Conservation (phyloP, 2,797 vertebrate genomes). For the Neostethus bicornis region DNA sequence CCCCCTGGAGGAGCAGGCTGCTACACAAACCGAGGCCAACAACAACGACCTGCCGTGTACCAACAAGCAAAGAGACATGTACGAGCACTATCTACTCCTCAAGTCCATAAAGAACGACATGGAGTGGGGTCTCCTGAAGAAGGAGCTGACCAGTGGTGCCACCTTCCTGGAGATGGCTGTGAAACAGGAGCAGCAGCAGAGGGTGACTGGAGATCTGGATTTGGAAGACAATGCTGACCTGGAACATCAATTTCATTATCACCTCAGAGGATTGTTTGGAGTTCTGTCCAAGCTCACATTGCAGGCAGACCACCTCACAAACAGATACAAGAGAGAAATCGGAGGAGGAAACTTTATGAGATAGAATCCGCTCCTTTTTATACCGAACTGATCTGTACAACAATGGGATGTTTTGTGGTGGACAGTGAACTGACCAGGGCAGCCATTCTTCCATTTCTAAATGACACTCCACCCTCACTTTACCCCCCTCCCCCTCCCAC, state of each 20-base stretch:
- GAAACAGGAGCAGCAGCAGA: constrained; percentile 75
- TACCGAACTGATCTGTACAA: constrained; percentile 42
- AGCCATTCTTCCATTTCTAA: constrained; percentile 44
- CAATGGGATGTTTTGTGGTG: constrained; percentile 48
- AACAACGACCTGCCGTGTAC: constrained; percentile 53
- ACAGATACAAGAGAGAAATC: constrained; percentile 83
- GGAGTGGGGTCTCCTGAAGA: constrained; percentile 83
- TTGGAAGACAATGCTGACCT: constrained; percentile 69
- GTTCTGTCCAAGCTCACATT: constrained; percentile 83
- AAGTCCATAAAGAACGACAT: constrained; percentile 86
- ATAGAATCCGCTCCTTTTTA: constrained; percentile 45
- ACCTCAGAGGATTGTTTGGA: constrained; percentile 82
- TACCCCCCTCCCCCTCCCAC: not conserved
- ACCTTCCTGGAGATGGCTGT: constrained; percentile 82
- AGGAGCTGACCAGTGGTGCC: constrained; percentile 75
- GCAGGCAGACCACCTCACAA: constrained; percentile 83
- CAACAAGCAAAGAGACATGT: constrained; percentile 84
- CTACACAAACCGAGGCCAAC: constrained; percentile 42
- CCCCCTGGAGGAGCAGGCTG: constrained; percentile 76
- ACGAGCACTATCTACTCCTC: constrained; percentile 84
- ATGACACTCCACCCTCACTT: constrained; percentile 39
- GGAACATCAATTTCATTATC: constrained; percentile 82
- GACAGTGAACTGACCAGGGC: constrained; percentile 58
- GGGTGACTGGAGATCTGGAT: constrained; percentile 31
- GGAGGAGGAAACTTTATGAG: constrained; percentile 80